phyloP scores from a whole-genome alignment of 2,888 invertebrate species.

The Podotricha telesiphe region DNA sequence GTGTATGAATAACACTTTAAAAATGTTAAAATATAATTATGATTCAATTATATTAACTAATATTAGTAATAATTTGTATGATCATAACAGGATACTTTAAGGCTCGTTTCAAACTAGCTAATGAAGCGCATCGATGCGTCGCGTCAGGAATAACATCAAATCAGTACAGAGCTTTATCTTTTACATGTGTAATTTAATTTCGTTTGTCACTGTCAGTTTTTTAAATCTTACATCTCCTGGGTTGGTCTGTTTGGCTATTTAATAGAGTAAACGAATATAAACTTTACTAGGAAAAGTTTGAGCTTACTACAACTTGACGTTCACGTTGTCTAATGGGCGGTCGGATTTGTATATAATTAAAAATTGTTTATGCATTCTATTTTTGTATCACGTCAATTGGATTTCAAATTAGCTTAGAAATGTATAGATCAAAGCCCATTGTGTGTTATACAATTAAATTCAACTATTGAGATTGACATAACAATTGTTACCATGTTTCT shows the following conservation, averaged over 20 bases:
- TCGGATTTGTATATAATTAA: conserved; percentile 26
- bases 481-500: conserved; percentile 3
- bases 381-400: conserved; percentile 21
- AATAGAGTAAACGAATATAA: conserved; percentile 1
- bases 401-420: conserved; percentile 17
- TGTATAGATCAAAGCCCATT: conserved; percentile 16
- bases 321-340: conserved; percentile 10
- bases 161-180: conserved; percentile 11
- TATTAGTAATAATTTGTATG: conserved; percentile 9
- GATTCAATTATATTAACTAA: conserved; percentile 5
- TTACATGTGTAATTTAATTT: conserved; percentile 24
- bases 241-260: neutral
- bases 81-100: conserved; percentile 16
- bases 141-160: conserved; percentile 14
- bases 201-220: conserved; percentile 24
- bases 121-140: conserved; percentile 22
- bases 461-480: conserved; percentile 11
- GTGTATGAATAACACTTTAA: no score
- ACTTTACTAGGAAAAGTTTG: conserved; percentile 3
- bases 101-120: conserved; percentile 21
- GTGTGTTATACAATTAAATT: conserved; percentile 7
- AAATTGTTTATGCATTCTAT: conserved; percentile 21
- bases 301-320: neutral
- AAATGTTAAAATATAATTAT: neutral
- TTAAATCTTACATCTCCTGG: neutral